Percentiles rank a stretch among this genome's conserved stretches.
phyloP scores from a whole-genome alignment of 2,113 vertebrate species.

The Thryonomys swinderianus region DNA sequence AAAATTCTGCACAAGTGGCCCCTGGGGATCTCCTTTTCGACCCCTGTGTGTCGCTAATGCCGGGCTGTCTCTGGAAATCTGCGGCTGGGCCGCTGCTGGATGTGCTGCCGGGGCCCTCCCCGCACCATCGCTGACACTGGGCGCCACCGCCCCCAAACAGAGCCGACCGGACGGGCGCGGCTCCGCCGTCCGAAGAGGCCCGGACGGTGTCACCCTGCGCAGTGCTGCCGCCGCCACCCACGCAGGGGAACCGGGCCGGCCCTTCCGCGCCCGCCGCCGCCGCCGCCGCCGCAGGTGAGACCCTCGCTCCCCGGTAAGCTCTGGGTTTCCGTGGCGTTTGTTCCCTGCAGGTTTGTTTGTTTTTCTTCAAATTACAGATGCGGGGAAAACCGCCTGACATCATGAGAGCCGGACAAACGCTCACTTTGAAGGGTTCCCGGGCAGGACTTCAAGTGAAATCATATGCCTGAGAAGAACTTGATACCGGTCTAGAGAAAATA shows the following conservation, averaged over 20 bases:
- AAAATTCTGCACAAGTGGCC: constrained; percentile 77
- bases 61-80: constrained; percentile 63
- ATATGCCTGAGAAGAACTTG: constrained; percentile 90
- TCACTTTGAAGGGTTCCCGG: constrained; percentile 90
- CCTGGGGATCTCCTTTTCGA: constrained; percentile 51
- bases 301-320: constrained; percentile 30
- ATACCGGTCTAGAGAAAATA: constrained; percentile 89
- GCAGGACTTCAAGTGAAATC: constrained; percentile 92
- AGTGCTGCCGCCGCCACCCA: constrained; percentile 60
- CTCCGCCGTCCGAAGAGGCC: background rate
- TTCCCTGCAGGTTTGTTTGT: constrained; percentile 84
- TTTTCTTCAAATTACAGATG: constrained; percentile 90
- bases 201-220: background rate
- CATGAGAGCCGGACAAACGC: constrained; percentile 88
- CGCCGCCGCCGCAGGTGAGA: constrained; percentile 81
- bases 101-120: constrained; percentile 32
- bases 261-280: background rate
- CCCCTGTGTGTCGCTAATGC: constrained; percentile 54
- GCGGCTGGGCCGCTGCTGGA: constrained; percentile 62
- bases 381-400: constrained; percentile 90
- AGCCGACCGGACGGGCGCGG: background rate
- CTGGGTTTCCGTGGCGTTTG: constrained; percentile 78
- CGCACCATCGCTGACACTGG: constrained; percentile 70
- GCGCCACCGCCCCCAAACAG: constrained; percentile 41
- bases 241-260: background rate